A percentile compares a stretch with the other conserved stretches of the same genome.
phyloP scores from a whole-genome alignment of 2,113 vertebrate species.

The Prionailurus viverrinus region DNA sequence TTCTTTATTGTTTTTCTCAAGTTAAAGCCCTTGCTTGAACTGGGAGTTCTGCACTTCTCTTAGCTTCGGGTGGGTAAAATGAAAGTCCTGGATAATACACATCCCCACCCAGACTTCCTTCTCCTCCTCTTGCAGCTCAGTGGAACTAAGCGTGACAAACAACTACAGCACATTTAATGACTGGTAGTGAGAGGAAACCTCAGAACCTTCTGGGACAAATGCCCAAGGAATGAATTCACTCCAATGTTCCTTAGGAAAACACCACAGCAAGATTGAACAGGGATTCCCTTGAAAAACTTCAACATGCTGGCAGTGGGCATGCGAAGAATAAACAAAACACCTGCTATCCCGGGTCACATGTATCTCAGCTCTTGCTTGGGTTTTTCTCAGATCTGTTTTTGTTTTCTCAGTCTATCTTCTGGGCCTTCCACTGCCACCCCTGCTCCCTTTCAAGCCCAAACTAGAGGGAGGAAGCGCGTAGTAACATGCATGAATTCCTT shows the following conservation, averaged over 20 bases:
- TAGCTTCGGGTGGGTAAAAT: not conserved
- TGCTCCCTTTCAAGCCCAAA: not conserved
- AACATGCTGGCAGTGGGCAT: not conserved
- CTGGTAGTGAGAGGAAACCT: slow-evolving; percentile 46
- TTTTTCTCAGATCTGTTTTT: not conserved
- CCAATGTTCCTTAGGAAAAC: not conserved
- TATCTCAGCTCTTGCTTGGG: not conserved
- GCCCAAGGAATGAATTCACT: slow-evolving; percentile 33
- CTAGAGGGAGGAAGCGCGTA: not conserved
- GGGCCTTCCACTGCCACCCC: not conserved
- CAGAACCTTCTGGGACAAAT: slow-evolving; percentile 2
- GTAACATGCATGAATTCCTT: slow-evolving; percentile 23
- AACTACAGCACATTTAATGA: not conserved
- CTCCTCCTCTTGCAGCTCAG: not conserved
- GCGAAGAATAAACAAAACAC: not conserved
- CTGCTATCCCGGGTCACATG: not conserved
- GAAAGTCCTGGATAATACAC: not conserved
- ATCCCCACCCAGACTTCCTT: not conserved
- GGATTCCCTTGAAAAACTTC: not conserved
- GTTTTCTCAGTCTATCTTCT: not conserved
- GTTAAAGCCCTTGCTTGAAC: not conserved
- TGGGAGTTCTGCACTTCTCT: not conserved
- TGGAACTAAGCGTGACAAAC: not conserved
- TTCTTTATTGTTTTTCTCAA: not conserved
- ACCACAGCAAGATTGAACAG: not conserved